Conservation (phyloP, 2,888 invertebrate species). For the Fragum sueziense region DNA sequence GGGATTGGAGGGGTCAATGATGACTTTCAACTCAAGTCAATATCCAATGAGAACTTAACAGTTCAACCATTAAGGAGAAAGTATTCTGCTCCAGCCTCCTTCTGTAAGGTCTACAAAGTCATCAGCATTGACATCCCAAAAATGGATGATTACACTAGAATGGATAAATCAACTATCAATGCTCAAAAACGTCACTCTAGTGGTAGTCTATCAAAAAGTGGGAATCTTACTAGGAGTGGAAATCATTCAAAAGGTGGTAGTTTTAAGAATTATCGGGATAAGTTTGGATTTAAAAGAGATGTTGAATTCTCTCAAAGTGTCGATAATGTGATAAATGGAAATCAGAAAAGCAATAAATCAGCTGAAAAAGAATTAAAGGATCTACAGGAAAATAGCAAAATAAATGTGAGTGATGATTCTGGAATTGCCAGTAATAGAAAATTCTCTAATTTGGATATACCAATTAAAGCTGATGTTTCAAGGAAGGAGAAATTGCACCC, state of each 20-base stretch:
- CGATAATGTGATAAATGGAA: too few species aligned
- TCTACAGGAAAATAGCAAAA: neutral
- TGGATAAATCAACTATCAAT: neutral
- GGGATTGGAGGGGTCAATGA: neutral
- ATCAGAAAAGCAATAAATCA: too few species aligned
- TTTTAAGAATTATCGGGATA: neutral
- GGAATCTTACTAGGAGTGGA: neutral
- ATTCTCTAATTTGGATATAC: neutral
- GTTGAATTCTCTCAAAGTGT: neutral
- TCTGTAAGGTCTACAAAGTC: slow-evolving; percentile 47
- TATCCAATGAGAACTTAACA: slow-evolving; percentile 20
- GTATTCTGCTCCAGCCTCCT: slow-evolving; percentile 42
- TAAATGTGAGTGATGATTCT: neutral
- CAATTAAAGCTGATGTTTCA: neutral
- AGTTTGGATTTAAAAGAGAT: neutral
- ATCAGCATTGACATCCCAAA: slow-evolving; percentile 52
- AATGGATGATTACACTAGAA: slow-evolving; percentile 18
- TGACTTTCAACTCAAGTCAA: neutral
- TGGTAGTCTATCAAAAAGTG: neutral
- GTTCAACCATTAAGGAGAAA: slow-evolving; percentile 34
- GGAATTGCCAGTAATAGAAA: neutral
- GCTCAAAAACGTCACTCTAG: slow-evolving; percentile 1
- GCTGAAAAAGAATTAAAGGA: too few species aligned
- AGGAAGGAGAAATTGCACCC: neutral
- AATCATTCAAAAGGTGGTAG: neutral